Conservation (phyloP, 2,113 vertebrate species). For the Alouatta palliata region DNA sequence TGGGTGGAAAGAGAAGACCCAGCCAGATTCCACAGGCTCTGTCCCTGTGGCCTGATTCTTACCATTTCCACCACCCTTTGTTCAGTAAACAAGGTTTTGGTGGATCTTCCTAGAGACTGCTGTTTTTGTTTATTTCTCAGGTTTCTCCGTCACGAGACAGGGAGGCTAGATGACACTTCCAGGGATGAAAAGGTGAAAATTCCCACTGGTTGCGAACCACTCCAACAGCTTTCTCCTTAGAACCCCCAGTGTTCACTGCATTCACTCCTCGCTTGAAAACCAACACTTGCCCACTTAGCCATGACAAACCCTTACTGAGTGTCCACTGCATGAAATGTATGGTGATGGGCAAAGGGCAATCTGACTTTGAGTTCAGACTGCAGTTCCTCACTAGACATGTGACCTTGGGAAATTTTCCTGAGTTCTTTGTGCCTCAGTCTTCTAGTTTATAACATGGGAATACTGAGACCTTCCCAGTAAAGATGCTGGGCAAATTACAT, state of each 20-base stretch:
- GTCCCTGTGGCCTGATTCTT: slow-evolving; percentile 74
- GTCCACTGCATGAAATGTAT: not conserved
- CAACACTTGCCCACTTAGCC: not conserved
- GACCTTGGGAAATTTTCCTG: not conserved
- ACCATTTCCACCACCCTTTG: slow-evolving; percentile 70
- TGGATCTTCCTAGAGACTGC: not conserved
- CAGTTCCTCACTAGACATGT: not conserved
- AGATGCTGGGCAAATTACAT: not conserved
- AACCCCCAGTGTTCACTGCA: not conserved
- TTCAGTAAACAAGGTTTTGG: slow-evolving; percentile 44
- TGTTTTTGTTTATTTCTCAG: slow-evolving; percentile 32
- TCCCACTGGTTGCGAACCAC: not conserved
- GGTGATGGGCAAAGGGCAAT: not conserved
- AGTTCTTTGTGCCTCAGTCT: not conserved
- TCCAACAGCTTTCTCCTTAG: not conserved
- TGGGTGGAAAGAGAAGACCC: slow-evolving; percentile 35
- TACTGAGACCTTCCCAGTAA: not conserved
- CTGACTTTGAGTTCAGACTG: not conserved
- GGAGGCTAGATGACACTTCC: not conserved
- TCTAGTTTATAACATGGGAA: slow-evolving; percentile 14
- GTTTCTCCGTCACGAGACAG: slow-evolving; percentile 1
- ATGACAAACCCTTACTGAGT: no score
- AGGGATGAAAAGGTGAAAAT: not conserved
- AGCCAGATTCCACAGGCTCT: slow-evolving; percentile 54
- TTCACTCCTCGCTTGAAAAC: not conserved